Percentiles rank a stretch among this genome's conserved stretches.
Conservation (phyloP, 2,888 invertebrate genomes). For the Drosophila villosipedis region DNA sequence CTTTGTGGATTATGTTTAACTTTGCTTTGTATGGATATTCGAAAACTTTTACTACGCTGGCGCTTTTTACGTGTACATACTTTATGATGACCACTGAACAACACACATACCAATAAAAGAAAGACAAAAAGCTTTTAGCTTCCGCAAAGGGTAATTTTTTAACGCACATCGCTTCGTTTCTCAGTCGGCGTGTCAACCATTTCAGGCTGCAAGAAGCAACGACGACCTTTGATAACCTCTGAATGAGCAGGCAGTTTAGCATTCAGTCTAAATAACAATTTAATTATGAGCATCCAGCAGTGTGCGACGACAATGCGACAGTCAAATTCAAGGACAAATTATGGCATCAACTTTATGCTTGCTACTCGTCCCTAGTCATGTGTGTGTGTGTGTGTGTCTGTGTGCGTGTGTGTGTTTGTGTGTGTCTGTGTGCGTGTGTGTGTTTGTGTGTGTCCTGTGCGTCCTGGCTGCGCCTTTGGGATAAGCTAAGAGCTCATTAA, state of each 20-base stretch:
- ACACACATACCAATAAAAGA: background rate
- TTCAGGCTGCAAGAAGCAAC: conserved; percentile 7
- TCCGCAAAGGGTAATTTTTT: conserved; percentile 58
- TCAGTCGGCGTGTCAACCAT: conserved; percentile 3
- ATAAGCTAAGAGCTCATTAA: conserved; percentile 80
- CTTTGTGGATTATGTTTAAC: conserved; percentile 56
- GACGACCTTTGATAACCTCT: conserved; percentile 71
- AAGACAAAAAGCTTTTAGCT: conserved; percentile 23
- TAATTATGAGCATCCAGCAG: conserved; percentile 67
- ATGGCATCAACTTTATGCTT: conserved; percentile 65
- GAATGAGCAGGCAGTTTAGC: conserved; percentile 71
- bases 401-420: background rate
- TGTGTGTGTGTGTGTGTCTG: background rate
- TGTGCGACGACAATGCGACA: conserved; percentile 34
- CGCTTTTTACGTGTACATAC: conserved; percentile 23
- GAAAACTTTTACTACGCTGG: conserved; percentile 45
- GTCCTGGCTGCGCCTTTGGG: conserved; percentile 64
- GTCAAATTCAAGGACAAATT: conserved; percentile 75
- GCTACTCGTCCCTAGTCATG: background rate
- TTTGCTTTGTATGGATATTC: conserved; percentile 43
- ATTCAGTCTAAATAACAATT: conserved; percentile 66
- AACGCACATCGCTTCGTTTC: conserved; percentile 35
- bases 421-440: conserved; percentile 2
- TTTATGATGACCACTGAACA: conserved; percentile 24
- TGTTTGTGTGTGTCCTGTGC: conserved; percentile 1